These are phyloP conservation scores for Oxyura jamaicensis DNA, from an alignment of 2,113 vertebrate species.

Conservation along the genomic window DNA sequence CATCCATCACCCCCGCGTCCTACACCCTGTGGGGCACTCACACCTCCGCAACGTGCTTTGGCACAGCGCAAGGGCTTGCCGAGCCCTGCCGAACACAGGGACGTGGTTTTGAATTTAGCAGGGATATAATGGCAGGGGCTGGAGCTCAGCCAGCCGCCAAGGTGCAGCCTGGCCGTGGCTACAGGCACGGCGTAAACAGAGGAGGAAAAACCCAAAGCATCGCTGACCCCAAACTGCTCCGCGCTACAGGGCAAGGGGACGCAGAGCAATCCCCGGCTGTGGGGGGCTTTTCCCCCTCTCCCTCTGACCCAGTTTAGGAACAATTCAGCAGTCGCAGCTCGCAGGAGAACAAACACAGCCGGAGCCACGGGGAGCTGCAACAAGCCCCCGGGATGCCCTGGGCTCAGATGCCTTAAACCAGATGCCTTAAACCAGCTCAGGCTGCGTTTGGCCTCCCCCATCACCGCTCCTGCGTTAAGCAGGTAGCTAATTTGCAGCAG, in stretches of 20 bases:
- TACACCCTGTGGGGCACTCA: rapidly evolving
- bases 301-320: not conserved
- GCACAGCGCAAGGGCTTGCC: not conserved
- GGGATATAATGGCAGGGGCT: not conserved
- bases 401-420: not conserved
- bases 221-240: rapidly evolving
- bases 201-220: not conserved
- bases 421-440: not conserved
- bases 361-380: not conserved
- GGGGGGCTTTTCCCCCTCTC: not conserved
- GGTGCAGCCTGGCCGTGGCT: not conserved
- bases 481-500: not conserved
- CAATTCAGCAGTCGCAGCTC: not conserved
- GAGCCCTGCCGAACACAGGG: not conserved
- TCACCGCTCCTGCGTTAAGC: not conserved
- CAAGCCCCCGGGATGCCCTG: rapidly evolving
- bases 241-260: rapidly evolving
- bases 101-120: not conserved
- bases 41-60: not conserved
- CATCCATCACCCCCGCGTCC: not conserved
- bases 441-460: not conserved
- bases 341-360: not conserved
- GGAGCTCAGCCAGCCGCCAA: not conserved
- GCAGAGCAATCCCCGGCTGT: not conserved
- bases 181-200: not conserved